phyloP scores from a whole-genome alignment of 2,888 invertebrate genomes.

The Lordiphosa andalusiaca region DNA sequence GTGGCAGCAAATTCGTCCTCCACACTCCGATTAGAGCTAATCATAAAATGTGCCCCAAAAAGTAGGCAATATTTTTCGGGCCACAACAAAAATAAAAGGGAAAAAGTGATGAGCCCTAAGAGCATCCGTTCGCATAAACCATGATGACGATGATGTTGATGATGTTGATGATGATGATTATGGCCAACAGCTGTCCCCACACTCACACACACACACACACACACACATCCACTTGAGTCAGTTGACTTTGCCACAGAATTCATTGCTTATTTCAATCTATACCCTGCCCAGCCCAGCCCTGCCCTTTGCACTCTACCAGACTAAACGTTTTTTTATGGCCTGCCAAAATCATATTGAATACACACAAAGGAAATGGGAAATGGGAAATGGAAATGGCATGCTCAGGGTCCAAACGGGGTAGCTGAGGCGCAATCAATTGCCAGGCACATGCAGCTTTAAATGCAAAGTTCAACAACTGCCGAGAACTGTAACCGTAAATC shows the following conservation, averaged over 20 bases:
- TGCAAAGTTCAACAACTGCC: conserved; percentile 35
- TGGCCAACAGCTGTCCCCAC: conserved; percentile 24
- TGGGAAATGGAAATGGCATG: conserved; percentile 1
- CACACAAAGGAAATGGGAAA: conserved; percentile 24
- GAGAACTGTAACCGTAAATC: conserved; percentile 26
- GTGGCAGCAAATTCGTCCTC: too few relatives aligned
- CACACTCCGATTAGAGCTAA: too few relatives aligned
- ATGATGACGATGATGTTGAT: conserved; percentile 36
- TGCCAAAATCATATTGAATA: conserved; percentile 43
- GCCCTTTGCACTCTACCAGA: conserved; percentile 1
- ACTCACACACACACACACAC: neutral
- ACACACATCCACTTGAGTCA: conserved; percentile 25
- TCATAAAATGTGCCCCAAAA: conserved; percentile 1
- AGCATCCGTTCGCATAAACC: conserved; percentile 7
- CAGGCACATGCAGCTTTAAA: conserved; percentile 24
- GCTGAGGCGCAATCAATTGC: conserved; percentile 28
- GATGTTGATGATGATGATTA: conserved; percentile 37
- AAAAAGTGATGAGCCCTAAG: conserved; percentile 15
- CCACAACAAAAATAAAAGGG: conserved; percentile 1
- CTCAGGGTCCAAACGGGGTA: neutral
- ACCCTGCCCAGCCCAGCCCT: neutral
- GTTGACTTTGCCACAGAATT: conserved; percentile 20
- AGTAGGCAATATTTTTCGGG: conserved; percentile 7
- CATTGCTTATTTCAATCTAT: conserved; percentile 16
- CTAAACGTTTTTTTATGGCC: conserved; percentile 42